phyloP scores from a whole-genome alignment of 2,888 invertebrate genomes.

The Ennomos quercinarius region DNA sequence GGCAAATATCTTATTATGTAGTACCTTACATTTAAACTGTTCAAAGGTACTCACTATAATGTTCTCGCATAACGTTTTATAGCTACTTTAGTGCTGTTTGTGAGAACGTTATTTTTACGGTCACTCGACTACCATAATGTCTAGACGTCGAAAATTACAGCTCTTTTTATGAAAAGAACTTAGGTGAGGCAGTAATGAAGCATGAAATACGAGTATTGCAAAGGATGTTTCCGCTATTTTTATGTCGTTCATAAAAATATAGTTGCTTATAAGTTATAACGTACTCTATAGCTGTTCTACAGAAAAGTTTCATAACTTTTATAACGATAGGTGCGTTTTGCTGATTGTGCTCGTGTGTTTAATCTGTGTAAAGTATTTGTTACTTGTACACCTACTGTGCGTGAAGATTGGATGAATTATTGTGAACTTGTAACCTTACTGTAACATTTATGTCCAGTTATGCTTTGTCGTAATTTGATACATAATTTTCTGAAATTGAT shows the following conservation, averaged over 20 bases:
- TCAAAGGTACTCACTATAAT: constrained; percentile 20
- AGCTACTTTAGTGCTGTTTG: constrained; percentile 27
- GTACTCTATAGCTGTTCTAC: background rate
- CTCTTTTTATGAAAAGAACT: constrained; percentile 29
- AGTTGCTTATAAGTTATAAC: constrained; percentile 8
- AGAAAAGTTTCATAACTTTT: too few species aligned
- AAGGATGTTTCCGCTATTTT: constrained; percentile 17
- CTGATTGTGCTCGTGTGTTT: too few species aligned
- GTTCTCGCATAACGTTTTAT: constrained; percentile 27
- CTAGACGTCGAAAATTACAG: constrained; percentile 28
- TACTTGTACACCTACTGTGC: too few species aligned
- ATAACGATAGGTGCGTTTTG: too few species aligned
- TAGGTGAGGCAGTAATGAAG: constrained; percentile 25
- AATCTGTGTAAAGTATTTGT: too few species aligned
- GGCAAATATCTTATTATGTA: constrained; percentile 1
- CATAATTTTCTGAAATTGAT: too few species aligned
- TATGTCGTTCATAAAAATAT: constrained; percentile 19
- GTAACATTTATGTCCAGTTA: too few species aligned
- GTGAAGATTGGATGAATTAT: too few species aligned
- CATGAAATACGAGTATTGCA: constrained; percentile 22
- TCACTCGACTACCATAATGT: constrained; percentile 30
- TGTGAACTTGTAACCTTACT: too few species aligned
- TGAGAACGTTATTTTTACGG: constrained; percentile 31
- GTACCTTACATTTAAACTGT: constrained; percentile 10
- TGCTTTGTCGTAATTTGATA: too few species aligned